Evolutionary conservation across 2,888 invertebrate species (phyloP).

Genomic region (Serripes groenlandicus): DNA sequence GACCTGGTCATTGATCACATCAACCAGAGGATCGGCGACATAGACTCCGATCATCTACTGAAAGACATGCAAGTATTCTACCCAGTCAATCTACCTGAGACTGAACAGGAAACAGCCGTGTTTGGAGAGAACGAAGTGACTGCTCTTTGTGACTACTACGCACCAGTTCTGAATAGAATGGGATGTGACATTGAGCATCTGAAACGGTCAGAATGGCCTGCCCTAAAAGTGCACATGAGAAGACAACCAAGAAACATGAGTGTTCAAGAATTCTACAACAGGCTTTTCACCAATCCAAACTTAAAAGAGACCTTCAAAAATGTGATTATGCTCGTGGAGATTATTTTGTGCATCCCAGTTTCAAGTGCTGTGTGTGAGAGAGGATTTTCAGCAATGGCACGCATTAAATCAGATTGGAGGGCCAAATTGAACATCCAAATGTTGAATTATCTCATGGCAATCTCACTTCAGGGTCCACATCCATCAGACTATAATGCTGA

Average conservation of each 20-base stretch:
- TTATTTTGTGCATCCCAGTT: conserved; percentile 46
- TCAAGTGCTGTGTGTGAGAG: conserved; percentile 52
- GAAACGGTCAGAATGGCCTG: conserved; percentile 42
- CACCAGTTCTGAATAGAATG: conserved; percentile 28
- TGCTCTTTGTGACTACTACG: conserved; percentile 36
- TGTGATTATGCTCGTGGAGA: conserved; percentile 44
- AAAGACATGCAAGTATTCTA: conserved; percentile 60
- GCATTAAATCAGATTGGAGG: conserved; percentile 67
- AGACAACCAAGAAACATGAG: conserved; percentile 17
- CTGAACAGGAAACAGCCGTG: conserved; percentile 27
- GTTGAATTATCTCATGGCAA: conserved; percentile 55
- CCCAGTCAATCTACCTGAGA: conserved; percentile 52
- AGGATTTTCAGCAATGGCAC: conserved; percentile 62
- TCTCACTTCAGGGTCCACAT: conserved; percentile 49
- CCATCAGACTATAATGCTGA: conserved; percentile 41
- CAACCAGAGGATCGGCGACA: conserved; percentile 43
- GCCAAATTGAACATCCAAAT: conserved; percentile 43
- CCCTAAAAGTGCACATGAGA: conserved; percentile 31
- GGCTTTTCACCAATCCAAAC: conserved; percentile 27
- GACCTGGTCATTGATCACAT: conserved; percentile 48
- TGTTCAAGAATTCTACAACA: conserved; percentile 19
- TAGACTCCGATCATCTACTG: conserved; percentile 39
- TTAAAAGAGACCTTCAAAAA: conserved; percentile 24
- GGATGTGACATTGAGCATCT: conserved; percentile 35
- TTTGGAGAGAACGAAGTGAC: conserved; percentile 17